These are phyloP conservation scores for Drosophila austrosaltans DNA, from an alignment of 2,888 invertebrate species.

Conservation along the genomic window DNA sequence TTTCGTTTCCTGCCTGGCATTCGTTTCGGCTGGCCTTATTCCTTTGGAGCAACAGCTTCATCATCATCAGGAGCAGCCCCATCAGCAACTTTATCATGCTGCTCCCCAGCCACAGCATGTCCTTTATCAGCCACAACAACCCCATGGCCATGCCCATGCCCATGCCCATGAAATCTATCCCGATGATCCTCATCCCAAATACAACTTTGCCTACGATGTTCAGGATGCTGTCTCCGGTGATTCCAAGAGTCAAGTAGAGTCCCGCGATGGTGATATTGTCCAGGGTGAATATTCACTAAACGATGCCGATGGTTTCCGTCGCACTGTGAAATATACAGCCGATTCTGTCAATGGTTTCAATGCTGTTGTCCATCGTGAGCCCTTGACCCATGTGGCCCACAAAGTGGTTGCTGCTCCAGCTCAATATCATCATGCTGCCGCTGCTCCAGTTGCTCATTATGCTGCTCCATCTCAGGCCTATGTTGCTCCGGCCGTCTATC, in stretches of 20 bases:
- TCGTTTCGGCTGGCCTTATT: conserved; percentile 71
- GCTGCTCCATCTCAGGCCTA: conserved; percentile 51
- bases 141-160: conserved; percentile 62
- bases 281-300: conserved; percentile 83
- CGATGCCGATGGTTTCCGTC: conserved; percentile 82
- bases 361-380: conserved; percentile 81
- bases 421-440: conserved; percentile 71
- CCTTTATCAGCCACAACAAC: conserved; percentile 66
- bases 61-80: conserved; percentile 58
- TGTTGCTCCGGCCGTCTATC: conserved; percentile 59
- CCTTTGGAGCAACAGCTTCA: conserved; percentile 63
- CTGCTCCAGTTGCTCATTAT: conserved; percentile 45
- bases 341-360: conserved; percentile 82
- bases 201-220: conserved; percentile 82
- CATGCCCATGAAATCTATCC: conserved; percentile 74
- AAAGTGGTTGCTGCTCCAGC: conserved; percentile 61
- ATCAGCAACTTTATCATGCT: conserved; percentile 42
- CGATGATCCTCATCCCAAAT: conserved; percentile 80
- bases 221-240: conserved; percentile 82
- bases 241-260: conserved; percentile 82
- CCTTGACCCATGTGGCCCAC: conserved; percentile 66
- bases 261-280: conserved; percentile 82
- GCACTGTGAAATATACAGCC: conserved; percentile 82
- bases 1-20: conserved; percentile 63
- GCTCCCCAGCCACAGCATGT: conserved; percentile 63